Evolutionary conservation across 2,888 invertebrate genomes (phyloP), one percentile per base, ranked within the genome.

Genomic region (Yponomeuta plumbellus): DNA sequence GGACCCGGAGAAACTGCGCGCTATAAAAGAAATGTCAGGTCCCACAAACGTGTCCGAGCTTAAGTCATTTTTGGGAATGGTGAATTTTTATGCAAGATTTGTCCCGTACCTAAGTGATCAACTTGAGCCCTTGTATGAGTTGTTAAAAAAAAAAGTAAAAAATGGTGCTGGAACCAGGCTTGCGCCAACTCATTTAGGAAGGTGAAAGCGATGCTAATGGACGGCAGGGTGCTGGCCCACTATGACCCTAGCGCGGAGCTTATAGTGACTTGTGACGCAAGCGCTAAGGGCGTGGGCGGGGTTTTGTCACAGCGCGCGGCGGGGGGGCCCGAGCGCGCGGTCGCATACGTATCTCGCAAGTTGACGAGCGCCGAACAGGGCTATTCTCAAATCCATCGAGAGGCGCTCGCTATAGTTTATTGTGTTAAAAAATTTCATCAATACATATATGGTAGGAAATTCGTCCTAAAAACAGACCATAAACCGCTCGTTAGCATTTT

Each of bases 351-450:
- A 0, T 68, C 66, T 61, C 67, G 68, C 1, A 65, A 68, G 8
- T 22, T 69, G 0, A 62, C 67, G 11, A 66, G 26, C 0, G 62
- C 66, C n/a, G 69, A 71, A 59, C 26, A 57, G 11, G 67, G 66
- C 61, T 69, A 69, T 62, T 64, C 68, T 0, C 70, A 72, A 61
- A 70, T 70, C n/a, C 68, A 71, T 61, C 68, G 68, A 56, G 70
- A 70, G 44, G 69, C 69, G 1, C 44, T 67, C 1, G 66, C 68
- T 4, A 70, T 71, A 23, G 58, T 70, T 34, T 72, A 69, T 56
- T 67, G 67, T 0, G 34, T 70, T 57, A 66, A 70, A 65, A 67
- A 70, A 64, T 69, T 71, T 68, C 68, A 71, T 65, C 70, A 72
- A 22, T 72, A 70, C 59, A 57, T 71, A 23, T 72, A 71, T 59